phyloP scores from a whole-genome alignment of 2,888 invertebrate genomes.

The Octodonta nipae region DNA sequence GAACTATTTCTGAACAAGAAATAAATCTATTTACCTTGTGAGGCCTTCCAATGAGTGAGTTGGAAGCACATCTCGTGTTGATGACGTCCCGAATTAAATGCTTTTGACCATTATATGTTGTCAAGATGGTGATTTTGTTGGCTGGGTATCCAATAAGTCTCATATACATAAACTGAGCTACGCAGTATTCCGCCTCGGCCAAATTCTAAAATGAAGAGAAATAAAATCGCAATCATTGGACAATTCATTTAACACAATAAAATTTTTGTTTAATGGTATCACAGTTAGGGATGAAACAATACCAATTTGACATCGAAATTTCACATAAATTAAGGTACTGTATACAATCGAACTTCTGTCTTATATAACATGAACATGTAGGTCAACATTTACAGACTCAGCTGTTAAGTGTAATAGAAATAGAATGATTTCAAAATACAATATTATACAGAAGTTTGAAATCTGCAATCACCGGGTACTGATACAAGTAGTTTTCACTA shows the following conservation, averaged over 20 bases:
- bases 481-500: no score
- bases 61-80: conserved; percentile 80
- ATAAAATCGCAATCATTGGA: neutral
- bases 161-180: conserved; percentile 98
- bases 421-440: no score
- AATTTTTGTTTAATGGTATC: no score
- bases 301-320: no score
- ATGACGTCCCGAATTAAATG: conserved; percentile 93
- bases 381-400: no score
- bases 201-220: conserved; percentile 45
- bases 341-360: no score
- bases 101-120: conserved; percentile 98
- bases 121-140: conserved; percentile 89
- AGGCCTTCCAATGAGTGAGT: conserved; percentile 87
- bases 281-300: no score
- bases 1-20: neutral
- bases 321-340: no score
- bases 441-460: no score
- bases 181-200: conserved; percentile 86
- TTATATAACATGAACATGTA: no score
- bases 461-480: no score
- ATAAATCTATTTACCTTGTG: conserved; percentile 52
- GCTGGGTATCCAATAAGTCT: conserved; percentile 91
- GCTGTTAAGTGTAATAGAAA: no score
- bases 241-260: neutral